Percentiles rank a stretch among this genome's conserved stretches.
phyloP scores from a whole-genome alignment of 2,797 vertebrate species.

The Lepidocolaptes lacrymiger region DNA sequence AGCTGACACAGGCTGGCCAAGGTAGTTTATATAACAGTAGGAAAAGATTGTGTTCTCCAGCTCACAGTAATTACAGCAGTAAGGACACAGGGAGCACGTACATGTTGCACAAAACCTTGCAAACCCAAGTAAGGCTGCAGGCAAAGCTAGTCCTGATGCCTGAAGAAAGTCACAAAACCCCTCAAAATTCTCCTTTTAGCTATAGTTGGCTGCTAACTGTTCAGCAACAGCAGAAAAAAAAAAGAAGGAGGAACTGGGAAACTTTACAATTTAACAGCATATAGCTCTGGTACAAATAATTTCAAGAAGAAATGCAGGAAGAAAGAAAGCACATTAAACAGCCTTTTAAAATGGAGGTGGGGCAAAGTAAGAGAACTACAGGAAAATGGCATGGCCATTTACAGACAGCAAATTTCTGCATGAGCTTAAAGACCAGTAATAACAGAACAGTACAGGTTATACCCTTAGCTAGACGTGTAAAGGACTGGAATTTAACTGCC shows the following conservation, averaged over 20 bases:
- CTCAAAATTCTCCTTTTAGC: background rate
- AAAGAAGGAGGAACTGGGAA: background rate
- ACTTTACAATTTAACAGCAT: background rate
- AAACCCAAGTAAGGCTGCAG: background rate
- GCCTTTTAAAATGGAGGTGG: background rate
- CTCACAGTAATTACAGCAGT: background rate
- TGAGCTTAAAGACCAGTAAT: background rate
- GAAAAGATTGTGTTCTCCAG: background rate
- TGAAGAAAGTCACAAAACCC: background rate
- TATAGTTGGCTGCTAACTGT: background rate
- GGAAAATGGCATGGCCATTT: background rate
- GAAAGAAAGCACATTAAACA: background rate
- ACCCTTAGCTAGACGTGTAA: background rate
- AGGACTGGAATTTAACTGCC: background rate
- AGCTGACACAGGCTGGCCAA: background rate
- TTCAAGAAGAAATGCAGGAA: slow-evolving; percentile 1
- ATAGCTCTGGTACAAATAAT: background rate
- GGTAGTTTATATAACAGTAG: background rate
- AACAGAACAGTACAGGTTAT: background rate
- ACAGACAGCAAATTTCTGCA: background rate
- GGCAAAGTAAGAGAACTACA: background rate
- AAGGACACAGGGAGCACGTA: background rate
- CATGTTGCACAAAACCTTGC: background rate
- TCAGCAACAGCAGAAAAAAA: background rate
- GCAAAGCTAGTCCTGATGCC: background rate